Base-by-base conservation (phyloP, 2,113 vertebrate species). In the Marmota flaviventris region DNA sequence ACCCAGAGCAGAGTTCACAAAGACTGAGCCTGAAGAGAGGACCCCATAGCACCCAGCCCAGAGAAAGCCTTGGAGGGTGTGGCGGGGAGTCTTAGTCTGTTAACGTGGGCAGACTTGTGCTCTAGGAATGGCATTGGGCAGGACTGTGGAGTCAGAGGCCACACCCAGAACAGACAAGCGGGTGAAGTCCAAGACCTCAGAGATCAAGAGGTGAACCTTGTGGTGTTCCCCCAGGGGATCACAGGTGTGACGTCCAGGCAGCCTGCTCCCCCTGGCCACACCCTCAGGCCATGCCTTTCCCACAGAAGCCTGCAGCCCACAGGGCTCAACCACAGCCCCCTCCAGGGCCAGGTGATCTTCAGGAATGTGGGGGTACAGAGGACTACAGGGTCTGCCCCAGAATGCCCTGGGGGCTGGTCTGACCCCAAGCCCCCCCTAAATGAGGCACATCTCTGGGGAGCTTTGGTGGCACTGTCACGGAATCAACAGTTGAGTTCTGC, bases 181-280 rank as follows among this genome's bases (percentile, higher is more conserved):
- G 9, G 0, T 48, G 61, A 42, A 61, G 34, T 16, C 78, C 24
- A 51, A 42, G 42, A 8, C 45, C 56, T 48, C 45, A 25, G 53
- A 82, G 92, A 58, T 20, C 9, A 39, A 32, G 39, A 39, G 34
- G 34, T 17, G 61, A 56, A 22, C 4, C 14, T 1, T 1, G 2
- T 8, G 0, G 25, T 42, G 18, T 22, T 45, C 25, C 39, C 34
- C 2, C 1, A 1, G 9, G 3, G 56, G 25, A 13, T 3, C 22
- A 3, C 12, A 7, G 24, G 14, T 11, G 12, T 70, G 83, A 48
- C 11, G 2, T 10, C 2, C 0, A 27, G n/a, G 4, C 4, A 14
- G 42, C 27, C 67, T 2, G 4, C 11, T 27, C 6, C 56, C 27
- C 34, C 3, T 25, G 1, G 0, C n/a, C 0, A 2, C 0, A 1